A percentile compares a stretch with the other conserved stretches of the same genome.
These are phyloP conservation scores for Pithys albifrons DNA, from an alignment of 2,113 vertebrate species.

Conservation along the genomic window DNA sequence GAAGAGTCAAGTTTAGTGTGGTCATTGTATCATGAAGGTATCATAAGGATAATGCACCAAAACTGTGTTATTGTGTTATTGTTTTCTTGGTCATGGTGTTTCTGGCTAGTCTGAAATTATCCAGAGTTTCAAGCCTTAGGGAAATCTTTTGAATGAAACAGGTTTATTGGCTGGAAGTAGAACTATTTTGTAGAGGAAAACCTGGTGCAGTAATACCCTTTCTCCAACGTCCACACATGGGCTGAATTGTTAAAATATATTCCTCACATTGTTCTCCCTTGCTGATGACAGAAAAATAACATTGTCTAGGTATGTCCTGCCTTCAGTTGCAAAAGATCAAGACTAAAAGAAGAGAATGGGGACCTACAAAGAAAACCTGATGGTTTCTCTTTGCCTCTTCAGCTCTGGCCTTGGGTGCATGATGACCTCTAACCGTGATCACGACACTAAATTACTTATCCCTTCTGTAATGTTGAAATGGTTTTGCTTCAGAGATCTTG, in stretches of 20 bases:
- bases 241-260: neutral
- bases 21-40: neutral
- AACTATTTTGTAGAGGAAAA: neutral
- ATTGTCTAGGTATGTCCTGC: neutral
- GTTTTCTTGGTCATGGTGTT: neutral
- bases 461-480: neutral
- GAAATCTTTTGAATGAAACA: neutral
- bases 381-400: neutral
- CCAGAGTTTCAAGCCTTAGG: neutral
- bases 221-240: neutral
- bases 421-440: neutral
- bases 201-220: neutral
- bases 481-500: neutral
- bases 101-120: neutral
- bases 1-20: neutral
- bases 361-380: neutral
- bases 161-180: neutral
- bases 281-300: neutral
- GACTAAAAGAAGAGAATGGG: neutral
- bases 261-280: neutral
- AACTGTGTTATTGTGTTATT: rapidly evolving
- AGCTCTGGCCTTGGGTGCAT: neutral
- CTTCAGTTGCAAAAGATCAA: neutral
- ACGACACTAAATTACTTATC: too few species aligned
- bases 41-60: neutral